Percentiles rank a stretch among this genome's conserved stretches.
These are phyloP conservation scores for Cossypha caffra DNA, from an alignment of 2,797 vertebrate species.

Conservation along the genomic window DNA sequence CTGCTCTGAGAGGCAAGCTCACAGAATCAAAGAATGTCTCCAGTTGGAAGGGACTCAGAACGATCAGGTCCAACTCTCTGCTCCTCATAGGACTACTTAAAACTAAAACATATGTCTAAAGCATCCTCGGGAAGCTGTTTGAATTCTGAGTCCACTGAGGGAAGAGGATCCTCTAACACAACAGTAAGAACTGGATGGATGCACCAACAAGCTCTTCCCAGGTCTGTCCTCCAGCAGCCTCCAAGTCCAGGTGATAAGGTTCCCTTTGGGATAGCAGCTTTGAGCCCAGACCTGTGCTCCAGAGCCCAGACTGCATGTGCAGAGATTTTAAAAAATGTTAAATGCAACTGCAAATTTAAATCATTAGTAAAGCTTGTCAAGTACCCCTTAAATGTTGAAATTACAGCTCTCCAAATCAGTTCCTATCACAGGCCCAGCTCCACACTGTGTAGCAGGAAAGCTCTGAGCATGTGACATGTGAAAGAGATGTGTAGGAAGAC, in stretches of 20 bases:
- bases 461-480: neutral
- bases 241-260: neutral
- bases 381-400: neutral
- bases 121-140: fast-evolving
- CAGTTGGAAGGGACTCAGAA: neutral
- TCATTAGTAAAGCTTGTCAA: neutral
- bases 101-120: neutral
- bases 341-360: neutral
- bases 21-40: neutral
- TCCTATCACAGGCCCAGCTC: neutral
- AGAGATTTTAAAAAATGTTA: neutral
- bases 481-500: neutral
- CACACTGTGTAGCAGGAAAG: neutral
- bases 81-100: neutral
- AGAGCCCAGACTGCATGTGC: neutral
- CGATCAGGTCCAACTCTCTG: neutral
- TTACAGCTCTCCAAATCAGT: neutral
- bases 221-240: neutral
- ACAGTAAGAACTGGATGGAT: neutral
- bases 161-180: neutral
- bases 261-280: neutral
- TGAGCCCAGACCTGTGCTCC: neutral
- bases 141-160: neutral
- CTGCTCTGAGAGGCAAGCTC: neutral
- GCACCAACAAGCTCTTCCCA: neutral